phyloP scores from a whole-genome alignment of 2,113 vertebrate species.

The Puma concolor region DNA sequence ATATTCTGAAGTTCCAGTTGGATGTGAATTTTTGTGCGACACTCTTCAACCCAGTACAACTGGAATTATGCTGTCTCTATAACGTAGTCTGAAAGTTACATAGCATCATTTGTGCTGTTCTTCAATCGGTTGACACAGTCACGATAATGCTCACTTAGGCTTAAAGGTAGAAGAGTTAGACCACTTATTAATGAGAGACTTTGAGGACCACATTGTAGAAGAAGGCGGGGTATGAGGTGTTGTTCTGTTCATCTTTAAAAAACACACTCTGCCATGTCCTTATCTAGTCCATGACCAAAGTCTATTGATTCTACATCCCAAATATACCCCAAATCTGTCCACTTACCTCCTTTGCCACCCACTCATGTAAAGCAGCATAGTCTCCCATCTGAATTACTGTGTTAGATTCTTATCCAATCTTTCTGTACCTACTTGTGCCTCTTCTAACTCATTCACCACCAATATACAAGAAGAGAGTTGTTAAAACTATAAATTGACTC shows the following conservation, averaged over 20 bases:
- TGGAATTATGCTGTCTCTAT: background rate
- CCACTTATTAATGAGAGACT: background rate
- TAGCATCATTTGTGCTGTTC: background rate
- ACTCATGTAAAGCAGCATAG: background rate
- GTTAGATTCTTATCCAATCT: background rate
- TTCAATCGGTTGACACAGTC: background rate
- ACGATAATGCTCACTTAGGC: background rate
- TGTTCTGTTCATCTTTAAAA: background rate
- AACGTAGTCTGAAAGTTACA: background rate
- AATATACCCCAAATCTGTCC: slow-evolving; percentile 26
- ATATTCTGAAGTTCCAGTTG: background rate
- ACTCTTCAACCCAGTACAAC: background rate
- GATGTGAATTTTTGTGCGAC: background rate
- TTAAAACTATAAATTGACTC: background rate
- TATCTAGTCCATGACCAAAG: background rate
- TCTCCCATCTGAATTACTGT: slow-evolving; percentile 2
- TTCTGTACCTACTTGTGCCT: background rate
- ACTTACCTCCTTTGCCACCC: background rate
- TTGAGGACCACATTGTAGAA: background rate
- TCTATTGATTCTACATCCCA: background rate
- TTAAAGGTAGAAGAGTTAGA: background rate
- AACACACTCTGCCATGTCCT: background rate
- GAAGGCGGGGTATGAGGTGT: background rate
- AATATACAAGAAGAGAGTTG: background rate
- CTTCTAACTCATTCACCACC: background rate